Evolutionary conservation across 2,113 vertebrate species (phyloP), one percentile per base, ranked within the genome.

Genomic region (Festucalex cinctus): DNA sequence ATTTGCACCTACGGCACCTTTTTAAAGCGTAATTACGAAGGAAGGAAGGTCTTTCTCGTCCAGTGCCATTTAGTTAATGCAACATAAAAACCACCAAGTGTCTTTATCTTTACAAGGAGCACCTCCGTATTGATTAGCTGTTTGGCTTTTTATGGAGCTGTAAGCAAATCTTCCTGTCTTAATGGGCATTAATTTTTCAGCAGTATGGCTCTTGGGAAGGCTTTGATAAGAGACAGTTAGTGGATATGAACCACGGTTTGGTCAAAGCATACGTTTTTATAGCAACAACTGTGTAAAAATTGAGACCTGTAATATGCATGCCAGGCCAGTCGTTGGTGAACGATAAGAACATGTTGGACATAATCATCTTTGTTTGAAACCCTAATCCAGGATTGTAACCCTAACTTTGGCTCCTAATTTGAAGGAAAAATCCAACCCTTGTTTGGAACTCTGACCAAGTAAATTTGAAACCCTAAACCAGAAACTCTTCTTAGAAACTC

Each of bases 11-110:
- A 85, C 86, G 83, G 91, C 89, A 85, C 80, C 58, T 88, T 77
- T 87, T 82, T 83, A 88, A 83, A 84, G 83, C 79, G 83, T 92
- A 90, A 91, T 91, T 91, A 88, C 84, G 85, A 83, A 89, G 86
- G 74, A 75, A 78, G 80, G 65, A 83, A 83, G 83, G 79, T 70
- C 81, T 67, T 74, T 72, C 73, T 82, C 67, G 54, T 82, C 79
- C 69, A 20, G 19, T 8, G 66, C 78, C 78, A 86, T 80, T 85
- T 79, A 81, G 84, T 81, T 87, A 69, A 89, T 80, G 89, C 86
- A 84, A 88, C 89, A 10, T 12, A 22, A 12, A 39, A 60, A 37
- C 20, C n/a, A 24, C 3, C 8, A 10, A 24, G 22, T 24, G 51
- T 26, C 35, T 5, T 59, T 6, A 26, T 13, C 51, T 10, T 54